Evolutionary conservation across 2,888 invertebrate species (phyloP), one percentile per base, ranked within the genome.

Genomic region (Cryptosula pallasiana): DNA sequence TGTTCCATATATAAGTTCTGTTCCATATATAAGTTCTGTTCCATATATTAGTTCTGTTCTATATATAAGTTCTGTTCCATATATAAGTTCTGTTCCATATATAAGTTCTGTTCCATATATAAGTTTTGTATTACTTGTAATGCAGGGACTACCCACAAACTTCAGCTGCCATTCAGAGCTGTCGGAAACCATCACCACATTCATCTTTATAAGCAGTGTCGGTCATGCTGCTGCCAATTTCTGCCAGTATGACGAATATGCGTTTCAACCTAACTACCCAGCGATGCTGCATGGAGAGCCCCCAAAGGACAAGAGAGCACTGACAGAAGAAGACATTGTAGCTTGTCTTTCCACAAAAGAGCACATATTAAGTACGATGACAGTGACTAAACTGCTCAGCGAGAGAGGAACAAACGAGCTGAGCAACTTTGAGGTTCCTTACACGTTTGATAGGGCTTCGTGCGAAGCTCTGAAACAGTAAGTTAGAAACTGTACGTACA

Each of bases 381-480:
- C 82, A n/a, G 84, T 86, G 70, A 86, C 85, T 0, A 83, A 83
- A 75, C 79, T 86, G 25, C 80, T 86, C 45, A 84, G 84, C 73
- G 78, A 77, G 34, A 77, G 79, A 54, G 85, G 84, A 35, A 86
- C 85, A 20, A 83, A 84, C 63, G 80, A 81, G 54, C 77, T 86
- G 35, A 85, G 85, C 1, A 83, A 86, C 76, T 86, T 86, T 77
- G 85, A 85, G 77, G 82, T 84, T 34, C 84, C 84, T 75, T 86
- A 85, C 75, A 77, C 84, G 71, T 85, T 83, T 75, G 84, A 86
- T 57, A 84, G 84, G 20, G 73, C 76, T 71, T 80, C 81, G 0
- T 75, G 77, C 58, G 29, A 63, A 55, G 71, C 71, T 55, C n/a
- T 55, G 23, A 55, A 45, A 16, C 35, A 25, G 75, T 76, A 20